A percentile compares a stretch with the other conserved stretches of the same genome.
These are phyloP conservation scores for Notospermus geniculatus DNA, from an alignment of 1,140 invertebrate genomes.

Conservation along the genomic window DNA sequence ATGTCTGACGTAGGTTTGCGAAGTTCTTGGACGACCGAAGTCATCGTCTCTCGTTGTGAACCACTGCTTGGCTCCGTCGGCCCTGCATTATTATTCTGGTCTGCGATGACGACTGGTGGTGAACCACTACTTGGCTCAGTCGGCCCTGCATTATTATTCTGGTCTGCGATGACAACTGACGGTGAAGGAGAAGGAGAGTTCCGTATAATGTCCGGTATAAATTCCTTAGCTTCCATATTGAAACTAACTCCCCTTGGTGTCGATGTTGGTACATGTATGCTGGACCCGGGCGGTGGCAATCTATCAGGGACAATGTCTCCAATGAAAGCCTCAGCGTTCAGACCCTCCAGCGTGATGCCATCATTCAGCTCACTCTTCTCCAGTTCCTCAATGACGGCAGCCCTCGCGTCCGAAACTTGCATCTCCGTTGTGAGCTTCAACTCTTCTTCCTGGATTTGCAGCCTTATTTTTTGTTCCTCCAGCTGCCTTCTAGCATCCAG, in stretches of 20 bases:
- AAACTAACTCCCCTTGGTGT: too few relatives aligned
- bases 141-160: neutral
- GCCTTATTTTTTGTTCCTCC: neutral
- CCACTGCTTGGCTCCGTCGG: neutral
- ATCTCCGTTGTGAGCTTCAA: neutral
- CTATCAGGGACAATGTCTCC: neutral
- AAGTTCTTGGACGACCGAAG: neutral
- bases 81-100: neutral
- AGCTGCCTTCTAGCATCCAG: too few relatives aligned
- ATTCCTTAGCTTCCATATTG: too few relatives aligned
- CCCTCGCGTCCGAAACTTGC: neutral
- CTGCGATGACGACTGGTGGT: too few relatives aligned
- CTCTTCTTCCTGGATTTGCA: neutral
- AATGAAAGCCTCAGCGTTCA: neutral
- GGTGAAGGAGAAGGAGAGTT: too few relatives aligned
- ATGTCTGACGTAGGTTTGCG: neutral
- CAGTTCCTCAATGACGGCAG: neutral
- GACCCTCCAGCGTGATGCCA: neutral
- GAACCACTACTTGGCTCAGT: neutral
- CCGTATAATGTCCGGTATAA: too few relatives aligned
- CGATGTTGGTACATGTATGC: too few relatives aligned
- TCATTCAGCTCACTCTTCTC: neutral
- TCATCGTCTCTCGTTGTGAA: neutral
- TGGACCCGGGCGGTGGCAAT: neutral
- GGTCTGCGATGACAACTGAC: too few relatives aligned